Percentiles rank a stretch among this genome's conserved stretches.
These are phyloP conservation scores for Rhopalosiphum padi DNA, from an alignment of 1,140 invertebrate genomes.

Conservation along the genomic window DNA sequence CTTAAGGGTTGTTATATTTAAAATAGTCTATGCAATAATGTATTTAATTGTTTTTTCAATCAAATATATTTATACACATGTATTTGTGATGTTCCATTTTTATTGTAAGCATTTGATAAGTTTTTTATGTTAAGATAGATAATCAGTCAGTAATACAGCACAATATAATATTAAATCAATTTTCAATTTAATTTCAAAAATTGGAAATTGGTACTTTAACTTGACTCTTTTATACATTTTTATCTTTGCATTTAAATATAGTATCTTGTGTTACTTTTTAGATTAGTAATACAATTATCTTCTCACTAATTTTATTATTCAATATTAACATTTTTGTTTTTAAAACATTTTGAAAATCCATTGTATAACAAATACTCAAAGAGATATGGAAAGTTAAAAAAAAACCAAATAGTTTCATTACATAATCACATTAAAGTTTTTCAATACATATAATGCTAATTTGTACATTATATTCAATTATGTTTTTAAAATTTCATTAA, in stretches of 20 bases:
- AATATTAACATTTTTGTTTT: not conserved
- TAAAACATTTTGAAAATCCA: not conserved
- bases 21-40: conserved; percentile 9
- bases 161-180: not conserved
- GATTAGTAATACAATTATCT: not conserved
- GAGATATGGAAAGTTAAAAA: not conserved
- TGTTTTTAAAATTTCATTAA: too few relatives aligned
- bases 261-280: not conserved
- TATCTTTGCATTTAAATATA: not conserved
- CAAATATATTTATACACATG: not conserved
- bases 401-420: not conserved
- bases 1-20: not conserved
- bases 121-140: not conserved
- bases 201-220: not conserved
- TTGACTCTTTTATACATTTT: not conserved
- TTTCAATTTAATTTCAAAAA: not conserved
- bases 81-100: not conserved
- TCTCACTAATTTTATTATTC: not conserved
- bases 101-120: not conserved
- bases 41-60: not conserved
- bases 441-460: not conserved
- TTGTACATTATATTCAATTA: not conserved
- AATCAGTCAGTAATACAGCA: not conserved
- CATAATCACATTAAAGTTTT: not conserved
- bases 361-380: not conserved